Percentiles rank a stretch among this genome's conserved stretches.
phyloP scores from a whole-genome alignment of 2,113 vertebrate genomes.

The Cyprinodon variegatus region DNA sequence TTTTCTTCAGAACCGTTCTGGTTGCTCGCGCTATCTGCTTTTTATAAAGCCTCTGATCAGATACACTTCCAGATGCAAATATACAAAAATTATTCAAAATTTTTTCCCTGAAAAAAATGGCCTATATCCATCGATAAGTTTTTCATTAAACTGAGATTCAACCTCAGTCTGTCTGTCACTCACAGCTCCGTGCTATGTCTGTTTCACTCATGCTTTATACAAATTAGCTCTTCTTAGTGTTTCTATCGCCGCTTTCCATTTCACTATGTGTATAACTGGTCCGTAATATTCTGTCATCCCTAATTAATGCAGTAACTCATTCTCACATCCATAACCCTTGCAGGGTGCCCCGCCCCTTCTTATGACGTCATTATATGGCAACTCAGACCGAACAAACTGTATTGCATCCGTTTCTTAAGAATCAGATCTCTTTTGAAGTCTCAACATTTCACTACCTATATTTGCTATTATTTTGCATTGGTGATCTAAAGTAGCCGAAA shows the following conservation, averaged over 20 bases:
- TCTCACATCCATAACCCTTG: slow-evolving; percentile 11
- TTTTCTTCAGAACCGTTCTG: background rate
- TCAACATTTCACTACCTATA: no score
- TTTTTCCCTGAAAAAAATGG: background rate
- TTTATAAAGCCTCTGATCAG: background rate
- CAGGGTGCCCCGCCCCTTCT: slow-evolving; percentile 7
- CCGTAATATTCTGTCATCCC: slow-evolving; percentile 52
- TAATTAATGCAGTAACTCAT: slow-evolving; percentile 34
- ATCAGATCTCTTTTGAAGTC: no score
- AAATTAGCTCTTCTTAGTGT: slow-evolving; percentile 36
- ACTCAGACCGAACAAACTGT: no score
- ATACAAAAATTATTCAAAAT: background rate
- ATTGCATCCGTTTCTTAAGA: no score
- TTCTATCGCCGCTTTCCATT: slow-evolving; percentile 8
- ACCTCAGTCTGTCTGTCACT: slow-evolving; percentile 8
- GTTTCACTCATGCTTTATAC: slow-evolving; percentile 12
- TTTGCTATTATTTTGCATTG: no score
- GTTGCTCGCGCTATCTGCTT: background rate
- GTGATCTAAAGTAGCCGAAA: no score
- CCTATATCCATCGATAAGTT: background rate
- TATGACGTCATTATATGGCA: no score
- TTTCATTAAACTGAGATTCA: background rate
- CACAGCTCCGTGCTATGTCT: slow-evolving; percentile 5
- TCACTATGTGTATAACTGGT: slow-evolving; percentile 40
- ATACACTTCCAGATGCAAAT: background rate